Evolutionary conservation across 2,888 invertebrate species (phyloP).

Genomic region (Drosophila quinaria): DNA sequence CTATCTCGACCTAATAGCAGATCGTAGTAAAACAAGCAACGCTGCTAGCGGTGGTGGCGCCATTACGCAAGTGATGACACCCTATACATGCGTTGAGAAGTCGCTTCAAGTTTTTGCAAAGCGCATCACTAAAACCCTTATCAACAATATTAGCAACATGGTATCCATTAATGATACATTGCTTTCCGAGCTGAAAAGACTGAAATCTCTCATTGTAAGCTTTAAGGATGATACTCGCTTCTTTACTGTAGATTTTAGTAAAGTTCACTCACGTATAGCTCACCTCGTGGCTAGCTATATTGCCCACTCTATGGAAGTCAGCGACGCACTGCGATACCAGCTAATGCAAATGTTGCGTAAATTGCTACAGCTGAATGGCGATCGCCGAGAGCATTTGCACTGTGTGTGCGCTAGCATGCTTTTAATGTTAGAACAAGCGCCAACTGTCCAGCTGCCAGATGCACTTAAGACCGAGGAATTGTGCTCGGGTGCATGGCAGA

Average conservation of each 20-base stretch:
- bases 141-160: slow-evolving; percentile 87
- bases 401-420: slow-evolving; percentile 86
- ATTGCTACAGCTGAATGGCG: slow-evolving; percentile 67
- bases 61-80: slow-evolving; percentile 78
- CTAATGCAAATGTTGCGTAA: slow-evolving; percentile 74
- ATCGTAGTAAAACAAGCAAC: slow-evolving; percentile 20
- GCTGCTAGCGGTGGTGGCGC: slow-evolving; percentile 7
- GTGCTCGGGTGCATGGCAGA: slow-evolving; percentile 88
- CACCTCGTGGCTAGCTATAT: slow-evolving; percentile 88
- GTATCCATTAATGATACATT: slow-evolving; percentile 87
- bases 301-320: slow-evolving; percentile 83
- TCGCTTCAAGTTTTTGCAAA: slow-evolving; percentile 90
- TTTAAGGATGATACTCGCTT: slow-evolving; percentile 90
- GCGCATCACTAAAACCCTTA: slow-evolving; percentile 89
- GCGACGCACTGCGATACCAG: slow-evolving; percentile 49
- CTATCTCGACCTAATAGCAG: slow-evolving; percentile 49
- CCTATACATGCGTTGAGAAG: slow-evolving; percentile 88
- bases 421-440: slow-evolving; percentile 74
- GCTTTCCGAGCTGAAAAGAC: slow-evolving; percentile 89
- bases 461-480: slow-evolving; percentile 87
- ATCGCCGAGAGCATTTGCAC: slow-evolving; percentile 86
- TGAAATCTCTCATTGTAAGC: slow-evolving; percentile 89
- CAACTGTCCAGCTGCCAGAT: slow-evolving; percentile 81
- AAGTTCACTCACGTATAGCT: slow-evolving; percentile 89
- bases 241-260: slow-evolving; percentile 88